Evolutionary conservation across 1,140 invertebrate genomes (phyloP), one percentile per base, ranked within the genome.

Genomic region (Rhyzopertha dominica): DNA sequence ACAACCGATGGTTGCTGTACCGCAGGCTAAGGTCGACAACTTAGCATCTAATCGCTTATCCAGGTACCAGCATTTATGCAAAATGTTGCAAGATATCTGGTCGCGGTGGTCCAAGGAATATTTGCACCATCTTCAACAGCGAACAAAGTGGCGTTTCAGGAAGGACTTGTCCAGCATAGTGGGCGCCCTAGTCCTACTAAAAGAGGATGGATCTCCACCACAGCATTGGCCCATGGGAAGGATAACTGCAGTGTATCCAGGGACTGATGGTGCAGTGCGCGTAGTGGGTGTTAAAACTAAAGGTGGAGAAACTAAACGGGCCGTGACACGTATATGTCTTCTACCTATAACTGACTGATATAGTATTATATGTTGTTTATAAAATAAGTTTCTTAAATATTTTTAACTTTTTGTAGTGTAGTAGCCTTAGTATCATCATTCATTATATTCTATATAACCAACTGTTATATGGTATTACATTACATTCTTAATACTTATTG

Each of bases 51-150:
- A 31, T n/a, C 16, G 43, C 0, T 29, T 35, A 5, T 31, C 14
- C 5, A 37, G 45, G 5, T 65, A 51, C 56, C 43, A 52, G 1
- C 29, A 31, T 0, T 20, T 56, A 1, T 54, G 57, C 12, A 31
- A 43, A 2, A 42, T 64, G 0, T 56, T 57, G 0, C 53, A 62
- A 23, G 16, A 35, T 0, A 59, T 59, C 25, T 65, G 56, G 58
- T 3, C 28, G 4, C 31, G 56, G 1, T 63, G 56, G 58, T 8
- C 58, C 2, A 25, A 32, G 7, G 60, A 65, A 14, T 58, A 54
- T 40, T 17, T 59, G 1, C 56, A 58, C 3, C 19, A 28, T 4
- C 28, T 53, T 40, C 25, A 29, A 44, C 36, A 20, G 13, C 14
- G 26, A 22, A 20, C 26, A 20, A 34, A 32, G 16, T 32, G 30